A percentile compares a stretch with the other conserved stretches of the same genome.
Conservation (phyloP, 2,888 invertebrate genomes). For the Leucophenga montana region DNA sequence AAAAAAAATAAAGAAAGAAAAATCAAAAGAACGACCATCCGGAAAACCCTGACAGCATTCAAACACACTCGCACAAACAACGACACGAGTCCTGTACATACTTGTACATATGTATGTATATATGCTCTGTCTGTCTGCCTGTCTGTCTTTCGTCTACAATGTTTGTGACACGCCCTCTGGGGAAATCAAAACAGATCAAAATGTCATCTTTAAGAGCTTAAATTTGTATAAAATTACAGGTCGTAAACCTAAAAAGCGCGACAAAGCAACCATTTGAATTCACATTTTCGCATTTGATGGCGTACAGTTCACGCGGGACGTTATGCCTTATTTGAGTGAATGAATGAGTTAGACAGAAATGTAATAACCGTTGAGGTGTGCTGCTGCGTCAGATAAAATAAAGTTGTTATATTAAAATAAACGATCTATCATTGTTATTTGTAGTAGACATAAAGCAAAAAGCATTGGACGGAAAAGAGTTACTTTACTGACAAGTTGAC, state of each 20-base stretch:
- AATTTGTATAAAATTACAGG: slow-evolving; percentile 70
- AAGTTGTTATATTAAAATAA: slow-evolving; percentile 22
- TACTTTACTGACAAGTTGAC: no score
- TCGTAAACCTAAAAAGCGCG: slow-evolving; percentile 58
- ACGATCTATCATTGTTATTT: not conserved
- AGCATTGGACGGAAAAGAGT: no score
- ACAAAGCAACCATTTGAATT: slow-evolving; percentile 38
- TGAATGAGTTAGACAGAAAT: slow-evolving; percentile 1
- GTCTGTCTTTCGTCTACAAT: not conserved
- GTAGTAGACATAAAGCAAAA: no score
- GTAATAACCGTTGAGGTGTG: slow-evolving; percentile 17
- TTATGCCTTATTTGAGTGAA: slow-evolving; percentile 4
- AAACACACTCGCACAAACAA: slow-evolving; percentile 29
- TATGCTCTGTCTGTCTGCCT: not conserved
- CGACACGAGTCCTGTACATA: not conserved
- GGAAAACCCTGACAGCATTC: slow-evolving; percentile 18
- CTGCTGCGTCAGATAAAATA: not conserved
- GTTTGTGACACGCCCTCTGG: slow-evolving; percentile 49
- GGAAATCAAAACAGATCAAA: slow-evolving; percentile 72
- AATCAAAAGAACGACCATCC: slow-evolving; percentile 13
- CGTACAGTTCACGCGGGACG: not conserved
- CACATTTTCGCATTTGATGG: slow-evolving; percentile 8
- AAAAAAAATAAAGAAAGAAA: slow-evolving; percentile 4
- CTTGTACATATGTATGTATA: not conserved
- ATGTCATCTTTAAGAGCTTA: slow-evolving; percentile 72